phyloP scores from a whole-genome alignment of 2,797 vertebrate genomes.

The Pagetopsis macropterus region DNA sequence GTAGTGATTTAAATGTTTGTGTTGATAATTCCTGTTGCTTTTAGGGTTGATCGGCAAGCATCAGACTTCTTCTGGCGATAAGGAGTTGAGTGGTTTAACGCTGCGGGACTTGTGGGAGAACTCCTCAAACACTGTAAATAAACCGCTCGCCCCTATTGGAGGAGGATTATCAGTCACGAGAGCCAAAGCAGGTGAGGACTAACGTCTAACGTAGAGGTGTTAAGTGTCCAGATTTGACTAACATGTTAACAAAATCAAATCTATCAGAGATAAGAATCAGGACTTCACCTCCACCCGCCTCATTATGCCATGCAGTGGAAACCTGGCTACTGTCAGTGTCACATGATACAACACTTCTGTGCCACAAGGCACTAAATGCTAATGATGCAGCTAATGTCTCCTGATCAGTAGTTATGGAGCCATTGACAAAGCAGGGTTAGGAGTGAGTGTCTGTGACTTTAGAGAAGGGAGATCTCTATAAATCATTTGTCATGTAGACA shows the following conservation, averaged over 20 bases:
- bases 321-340: constrained; percentile 54
- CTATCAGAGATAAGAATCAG: constrained; percentile 14
- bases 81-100: constrained; percentile 77
- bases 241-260: constrained; percentile 4
- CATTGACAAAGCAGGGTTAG: constrained; percentile 44
- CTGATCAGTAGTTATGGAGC: constrained; percentile 64
- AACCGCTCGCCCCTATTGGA: constrained; percentile 84
- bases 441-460: constrained; percentile 62
- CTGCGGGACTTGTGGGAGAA: constrained; percentile 86
- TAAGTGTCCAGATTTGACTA: constrained; percentile 20
- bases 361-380: constrained; percentile 57
- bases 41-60: constrained; percentile 93
- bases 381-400: constrained; percentile 56
- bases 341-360: constrained; percentile 48
- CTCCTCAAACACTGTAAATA: constrained; percentile 81
- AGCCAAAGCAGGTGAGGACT: constrained; percentile 87
- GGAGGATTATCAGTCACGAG: constrained; percentile 85
- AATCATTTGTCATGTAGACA: constrained; percentile 77
- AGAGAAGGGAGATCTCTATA: constrained; percentile 58
- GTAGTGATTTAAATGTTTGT: background rate
- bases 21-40: constrained; percentile 10
- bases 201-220: constrained; percentile 17
- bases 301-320: constrained; percentile 38
- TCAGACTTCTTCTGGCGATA: constrained; percentile 82
- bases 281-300: background rate